Conservation (phyloP, 2,113 vertebrate genomes). For the Ariopsis seemanni region DNA sequence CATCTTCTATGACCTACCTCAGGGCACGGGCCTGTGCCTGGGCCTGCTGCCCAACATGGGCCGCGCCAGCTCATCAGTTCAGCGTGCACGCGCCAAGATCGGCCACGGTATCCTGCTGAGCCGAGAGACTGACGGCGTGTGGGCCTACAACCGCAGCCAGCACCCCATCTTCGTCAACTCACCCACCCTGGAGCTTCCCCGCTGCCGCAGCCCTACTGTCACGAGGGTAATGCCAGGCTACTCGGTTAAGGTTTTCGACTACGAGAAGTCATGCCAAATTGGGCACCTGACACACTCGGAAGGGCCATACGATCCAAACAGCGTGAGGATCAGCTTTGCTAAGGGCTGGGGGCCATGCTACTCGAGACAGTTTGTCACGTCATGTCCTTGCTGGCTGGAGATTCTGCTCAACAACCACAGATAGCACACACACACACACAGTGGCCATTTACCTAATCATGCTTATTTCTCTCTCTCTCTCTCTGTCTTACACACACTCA, state of each 20-base stretch:
- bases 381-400: constrained; percentile 98
- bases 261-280: constrained; percentile 83
- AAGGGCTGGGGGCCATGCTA: constrained; percentile 97
- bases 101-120: constrained; percentile 94
- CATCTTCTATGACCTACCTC: constrained; percentile 99
- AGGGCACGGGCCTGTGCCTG: constrained; percentile 97
- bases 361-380: constrained; percentile 95
- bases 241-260: constrained; percentile 96
- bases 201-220: constrained; percentile 81
- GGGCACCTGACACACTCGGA: constrained; percentile 80
- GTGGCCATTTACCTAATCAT: constrained; percentile 15
- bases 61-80: constrained; percentile 82
- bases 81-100: constrained; percentile 91
- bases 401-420: constrained; percentile 90
- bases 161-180: constrained; percentile 98
- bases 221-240: constrained; percentile 92
- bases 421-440: constrained; percentile 63
- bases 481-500: constrained; percentile 26
- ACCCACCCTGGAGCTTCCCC: constrained; percentile 88
- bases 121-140: constrained; percentile 91
- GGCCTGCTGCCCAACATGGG: constrained; percentile 78
- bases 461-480: constrained; percentile 32
- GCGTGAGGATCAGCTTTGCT: constrained; percentile 94
- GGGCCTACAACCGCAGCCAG: constrained; percentile 96
- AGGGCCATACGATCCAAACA: constrained; percentile 93